Percentiles rank a stretch among this genome's conserved stretches.
Evolutionary conservation across 2,113 vertebrate species (phyloP).

Genomic region (Paracanthobrama guichenoti): DNA sequence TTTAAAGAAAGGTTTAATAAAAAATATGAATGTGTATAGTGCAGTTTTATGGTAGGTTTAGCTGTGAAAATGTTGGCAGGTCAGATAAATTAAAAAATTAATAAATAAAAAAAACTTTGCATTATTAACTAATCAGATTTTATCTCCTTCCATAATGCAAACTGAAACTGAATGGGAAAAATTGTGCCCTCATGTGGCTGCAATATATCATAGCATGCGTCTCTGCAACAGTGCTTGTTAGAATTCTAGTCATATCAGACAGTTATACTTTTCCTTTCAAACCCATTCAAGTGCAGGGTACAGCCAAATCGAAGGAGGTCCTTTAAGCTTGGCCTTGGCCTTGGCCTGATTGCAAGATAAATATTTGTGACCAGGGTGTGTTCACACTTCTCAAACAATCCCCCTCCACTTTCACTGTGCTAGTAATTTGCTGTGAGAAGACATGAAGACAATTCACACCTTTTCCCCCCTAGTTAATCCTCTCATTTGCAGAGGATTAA

Average conservation of each 20-base stretch:
- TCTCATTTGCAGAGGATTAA: constrained; percentile 11
- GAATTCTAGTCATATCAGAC: constrained; percentile 20
- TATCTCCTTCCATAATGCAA: background rate
- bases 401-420: constrained; percentile 38
- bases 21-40: background rate
- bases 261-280: constrained; percentile 18
- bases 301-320: constrained; percentile 12
- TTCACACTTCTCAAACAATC: constrained; percentile 61
- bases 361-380: constrained; percentile 65
- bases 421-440: constrained; percentile 51
- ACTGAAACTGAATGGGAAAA: background rate
- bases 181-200: constrained; percentile 47
- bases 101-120: too few species aligned
- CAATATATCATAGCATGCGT: background rate
- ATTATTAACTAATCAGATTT: background rate
- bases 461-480: background rate
- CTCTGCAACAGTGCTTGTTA: background rate
- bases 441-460: background rate
- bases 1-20: background rate
- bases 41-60: background rate
- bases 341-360: constrained; percentile 67
- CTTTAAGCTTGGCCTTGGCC: background rate
- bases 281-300: background rate
- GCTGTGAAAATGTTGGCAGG: background rate
- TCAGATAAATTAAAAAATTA: background rate